Percentiles rank a stretch among this genome's conserved stretches.
phyloP scores from a whole-genome alignment of 2,113 vertebrate species.

The Tricholaema leucomelas region DNA sequence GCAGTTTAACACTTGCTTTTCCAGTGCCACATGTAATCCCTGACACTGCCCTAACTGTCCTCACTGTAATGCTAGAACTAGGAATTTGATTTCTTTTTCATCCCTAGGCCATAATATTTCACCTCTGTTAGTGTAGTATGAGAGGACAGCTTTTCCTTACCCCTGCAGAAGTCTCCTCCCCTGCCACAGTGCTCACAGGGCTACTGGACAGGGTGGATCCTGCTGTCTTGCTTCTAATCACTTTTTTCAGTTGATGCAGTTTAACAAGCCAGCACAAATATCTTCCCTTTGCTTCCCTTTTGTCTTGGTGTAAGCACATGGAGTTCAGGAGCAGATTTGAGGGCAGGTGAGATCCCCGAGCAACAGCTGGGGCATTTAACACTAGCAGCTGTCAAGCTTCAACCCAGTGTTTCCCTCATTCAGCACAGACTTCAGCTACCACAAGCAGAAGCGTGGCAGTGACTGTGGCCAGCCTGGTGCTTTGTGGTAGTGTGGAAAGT shows the following conservation, averaged over 20 bases:
- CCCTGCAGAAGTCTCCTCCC: neutral
- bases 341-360: neutral
- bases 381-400: neutral
- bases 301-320: neutral
- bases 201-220: neutral
- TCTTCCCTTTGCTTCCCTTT: neutral
- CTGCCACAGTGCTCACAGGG: neutral
- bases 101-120: neutral
- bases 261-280: neutral
- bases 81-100: neutral
- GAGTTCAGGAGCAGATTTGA: neutral
- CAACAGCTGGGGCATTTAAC: neutral
- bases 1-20: no score
- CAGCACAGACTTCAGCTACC: neutral
- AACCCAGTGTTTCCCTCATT: neutral
- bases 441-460: neutral
- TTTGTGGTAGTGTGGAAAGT: no score
- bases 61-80: neutral
- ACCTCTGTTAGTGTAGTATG: neutral
- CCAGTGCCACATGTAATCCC: no score
- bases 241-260: neutral
- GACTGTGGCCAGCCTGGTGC: rapidly evolving
- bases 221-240: neutral
- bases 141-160: neutral
- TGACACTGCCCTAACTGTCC: no score